Base-by-base conservation (phyloP, 2,113 vertebrate species). In the Sceloporus tristichus region DNA sequence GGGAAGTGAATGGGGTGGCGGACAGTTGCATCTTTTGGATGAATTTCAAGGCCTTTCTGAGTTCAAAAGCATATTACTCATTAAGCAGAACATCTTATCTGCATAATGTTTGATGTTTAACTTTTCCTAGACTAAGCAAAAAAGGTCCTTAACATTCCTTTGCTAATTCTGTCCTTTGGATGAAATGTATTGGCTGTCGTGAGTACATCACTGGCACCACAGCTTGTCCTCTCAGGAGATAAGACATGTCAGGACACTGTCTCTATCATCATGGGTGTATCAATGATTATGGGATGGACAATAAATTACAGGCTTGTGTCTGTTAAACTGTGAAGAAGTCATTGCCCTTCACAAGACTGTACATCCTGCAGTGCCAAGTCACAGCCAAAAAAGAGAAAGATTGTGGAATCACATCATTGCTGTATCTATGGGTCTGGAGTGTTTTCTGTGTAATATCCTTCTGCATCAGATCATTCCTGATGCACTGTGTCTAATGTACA, bases 111-210 rank as follows among this genome's bases (percentile, higher is more conserved):
- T 78, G 25, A 65, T 83, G 48, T 78, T 87, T 56, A 73, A n/a
- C 4, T 2, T 81, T 86, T 74, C 40, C 65, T 76, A 70, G 53
- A 66, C 70, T 56, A 86, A 86, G 53, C 48, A 85, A 73, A 42
- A 86, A 62, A 78, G 48, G 78, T 62, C 48, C 29, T 62, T 78
- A 77, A n/a, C 18, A 27, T 74, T 82, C 42, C 48, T 82, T 84
- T 79, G 66, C 13, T 73, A 62, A 79, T 59, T 53, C 1, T 42
- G 11, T 74, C 34, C 29, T 79, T 79, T 76, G 71, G 27, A 4
- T 79, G n/a, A 71, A 42, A 29, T 71, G 76, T 59, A 4, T 42
- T 25, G 53, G 14, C 21, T 38, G 59, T 48, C 34, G n/a, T 25
- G 34, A 77, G 7, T 82, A 56, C 19, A 53, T 65, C 25, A 62